Conservation (phyloP, 2,113 vertebrate species). For the Acanthisitta chloris region DNA sequence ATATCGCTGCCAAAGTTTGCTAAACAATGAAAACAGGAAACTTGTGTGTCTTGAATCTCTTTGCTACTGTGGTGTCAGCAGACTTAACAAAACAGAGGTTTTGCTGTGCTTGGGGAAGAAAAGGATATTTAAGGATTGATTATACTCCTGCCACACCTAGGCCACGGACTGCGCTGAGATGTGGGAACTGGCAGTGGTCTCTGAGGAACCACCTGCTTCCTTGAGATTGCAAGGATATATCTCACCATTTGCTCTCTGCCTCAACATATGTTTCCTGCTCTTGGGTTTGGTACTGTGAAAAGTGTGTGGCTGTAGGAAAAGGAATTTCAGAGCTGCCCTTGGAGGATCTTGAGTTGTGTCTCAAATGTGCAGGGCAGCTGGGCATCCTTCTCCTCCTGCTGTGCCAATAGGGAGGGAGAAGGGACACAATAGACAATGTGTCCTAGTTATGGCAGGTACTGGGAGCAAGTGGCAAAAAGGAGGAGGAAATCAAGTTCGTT, state of each 20-base stretch:
- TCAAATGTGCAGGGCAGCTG: not conserved
- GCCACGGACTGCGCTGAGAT: not conserved
- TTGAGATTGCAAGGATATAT: constrained; percentile 22
- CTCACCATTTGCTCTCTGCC: not conserved
- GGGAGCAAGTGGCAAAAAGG: not conserved
- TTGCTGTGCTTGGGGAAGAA: not conserved
- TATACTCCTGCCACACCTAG: not conserved
- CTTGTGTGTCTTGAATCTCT: not conserved
- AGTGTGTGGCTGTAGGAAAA: not conserved
- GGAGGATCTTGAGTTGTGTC: fast-evolving
- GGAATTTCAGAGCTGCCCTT: not conserved
- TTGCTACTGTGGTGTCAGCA: not conserved
- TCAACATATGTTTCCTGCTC: constrained; percentile 19
- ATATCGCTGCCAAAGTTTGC: not conserved
- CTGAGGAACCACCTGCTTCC: constrained; percentile 60
- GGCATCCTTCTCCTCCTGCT: not conserved
- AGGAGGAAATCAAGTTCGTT: not conserved
- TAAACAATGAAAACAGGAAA: constrained; percentile 28
- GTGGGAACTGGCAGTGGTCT: not conserved
- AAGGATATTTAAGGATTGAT: not conserved
- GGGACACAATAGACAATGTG: not conserved
- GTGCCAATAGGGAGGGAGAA: not conserved
- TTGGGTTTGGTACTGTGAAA: not conserved
- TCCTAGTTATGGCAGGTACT: not conserved
- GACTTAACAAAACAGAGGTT: not conserved